Evolutionary conservation across 2,113 vertebrate species (phyloP).

Genomic region (Agapornis roseicollis): DNA sequence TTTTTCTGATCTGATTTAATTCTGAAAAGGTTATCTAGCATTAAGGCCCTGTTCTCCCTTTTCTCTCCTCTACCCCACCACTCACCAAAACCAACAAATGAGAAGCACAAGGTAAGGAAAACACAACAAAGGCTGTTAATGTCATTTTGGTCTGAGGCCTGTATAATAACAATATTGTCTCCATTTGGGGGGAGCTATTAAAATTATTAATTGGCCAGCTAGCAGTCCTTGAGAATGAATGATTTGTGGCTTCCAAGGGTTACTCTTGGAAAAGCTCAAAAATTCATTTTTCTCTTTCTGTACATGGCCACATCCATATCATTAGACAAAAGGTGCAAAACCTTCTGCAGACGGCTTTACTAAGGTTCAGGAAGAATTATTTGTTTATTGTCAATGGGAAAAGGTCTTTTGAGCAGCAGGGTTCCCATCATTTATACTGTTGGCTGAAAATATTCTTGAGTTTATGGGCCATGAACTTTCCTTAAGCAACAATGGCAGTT

Average conservation of each 20-base stretch:
- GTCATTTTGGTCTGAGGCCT: background rate
- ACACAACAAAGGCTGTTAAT: too few species aligned
- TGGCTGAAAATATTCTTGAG: background rate
- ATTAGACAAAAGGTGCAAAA: background rate
- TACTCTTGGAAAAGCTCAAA: background rate
- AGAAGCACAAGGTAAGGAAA: background rate
- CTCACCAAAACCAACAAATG: background rate
- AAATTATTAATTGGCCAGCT: background rate
- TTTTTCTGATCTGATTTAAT: background rate
- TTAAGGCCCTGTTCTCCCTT: background rate
- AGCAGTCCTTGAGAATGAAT: background rate
- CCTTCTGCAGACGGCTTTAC: background rate
- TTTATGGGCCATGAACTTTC: background rate
- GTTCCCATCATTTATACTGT: background rate
- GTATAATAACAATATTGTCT: background rate
- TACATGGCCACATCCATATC: fast-evolving
- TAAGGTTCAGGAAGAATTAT: background rate
- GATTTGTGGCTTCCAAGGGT: background rate
- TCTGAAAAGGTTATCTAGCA: background rate
- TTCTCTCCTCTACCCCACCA: background rate
- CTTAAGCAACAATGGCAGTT: fast-evolving
- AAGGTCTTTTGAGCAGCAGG: background rate
- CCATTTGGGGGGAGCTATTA: background rate
- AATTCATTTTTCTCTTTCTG: background rate
- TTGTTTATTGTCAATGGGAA: background rate